These are phyloP conservation scores for Acropora yongei DNA, from an alignment of 64 coral and sea anemone genomes.

Conservation along the genomic window DNA sequence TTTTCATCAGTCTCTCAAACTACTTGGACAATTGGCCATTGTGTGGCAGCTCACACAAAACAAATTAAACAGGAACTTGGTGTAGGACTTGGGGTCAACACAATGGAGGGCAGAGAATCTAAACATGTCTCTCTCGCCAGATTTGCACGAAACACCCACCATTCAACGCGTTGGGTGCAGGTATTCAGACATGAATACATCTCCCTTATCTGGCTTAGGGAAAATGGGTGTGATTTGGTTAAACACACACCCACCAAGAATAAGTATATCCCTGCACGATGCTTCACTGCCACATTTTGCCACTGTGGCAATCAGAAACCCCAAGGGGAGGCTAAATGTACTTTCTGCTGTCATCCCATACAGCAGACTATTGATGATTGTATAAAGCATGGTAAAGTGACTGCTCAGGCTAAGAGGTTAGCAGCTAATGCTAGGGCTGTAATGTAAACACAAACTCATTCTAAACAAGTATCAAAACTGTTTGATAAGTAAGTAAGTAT, in stretches of 20 bases:
- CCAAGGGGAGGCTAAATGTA: not conserved
- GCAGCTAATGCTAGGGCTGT: slow-evolving; percentile 5
- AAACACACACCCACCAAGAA: slow-evolving; percentile 53
- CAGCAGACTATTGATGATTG: slow-evolving; percentile 36
- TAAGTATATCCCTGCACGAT: slow-evolving; percentile 59
- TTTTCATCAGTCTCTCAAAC: slow-evolving; percentile 49
- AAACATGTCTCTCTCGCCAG: no score
- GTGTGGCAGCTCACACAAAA: no score
- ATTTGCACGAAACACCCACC: slow-evolving; percentile 15
- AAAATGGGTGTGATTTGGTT: slow-evolving; percentile 42
- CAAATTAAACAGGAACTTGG: no score
- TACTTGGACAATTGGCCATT: no score
- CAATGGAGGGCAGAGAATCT: no score
- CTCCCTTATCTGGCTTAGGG: slow-evolving; percentile 68
- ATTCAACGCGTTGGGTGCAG: slow-evolving; percentile 54
- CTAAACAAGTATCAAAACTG: no score
- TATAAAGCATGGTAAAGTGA: slow-evolving; percentile 28
- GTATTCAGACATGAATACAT: slow-evolving; percentile 64
- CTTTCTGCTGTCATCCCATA: slow-evolving; percentile 6
- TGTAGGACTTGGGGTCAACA: no score
- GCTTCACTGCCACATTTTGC: slow-evolving; percentile 48
- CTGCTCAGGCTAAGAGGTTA: slow-evolving; percentile 39
- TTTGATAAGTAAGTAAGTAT: not conserved
- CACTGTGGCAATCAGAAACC: slow-evolving; percentile 52
- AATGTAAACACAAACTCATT: not conserved